Evolutionary conservation across 2,888 invertebrate genomes (phyloP), one percentile per base, ranked within the genome.

Genomic region (Calameuta filiformis): DNA sequence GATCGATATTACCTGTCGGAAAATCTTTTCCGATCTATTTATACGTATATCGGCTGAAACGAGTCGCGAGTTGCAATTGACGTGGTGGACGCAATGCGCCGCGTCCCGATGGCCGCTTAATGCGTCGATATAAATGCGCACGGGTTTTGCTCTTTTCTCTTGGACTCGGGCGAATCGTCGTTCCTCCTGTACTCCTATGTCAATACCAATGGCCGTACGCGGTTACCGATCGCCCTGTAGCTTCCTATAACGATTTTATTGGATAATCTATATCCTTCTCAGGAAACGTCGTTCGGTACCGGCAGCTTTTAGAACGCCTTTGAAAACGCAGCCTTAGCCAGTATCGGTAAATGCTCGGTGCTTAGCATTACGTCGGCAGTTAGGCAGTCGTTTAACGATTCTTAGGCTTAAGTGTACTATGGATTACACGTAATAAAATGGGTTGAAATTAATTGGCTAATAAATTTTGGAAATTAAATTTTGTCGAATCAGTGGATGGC

Each of bases 51-150:
- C 56, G 56, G 23, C 23, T 56, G 56, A 56, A 23, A 56, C 56
- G 56, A 56, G 56, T 56, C 23, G 56, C 56, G 56, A 56, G 23
- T 56, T 3, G 71, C 31, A 71, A 71, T 31, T 71, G 71, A 34
- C 71, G 71, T 71, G 9, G 56, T 0, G 1, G 34, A 11, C 31
- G 71, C 4, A 9, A 1, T 4, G 71, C 31, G 12, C 1, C n/a
- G 31, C 71, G 12, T 71, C 71, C 12, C 71, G 71, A 71, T 71
- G 34, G 77, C 69, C 81, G 79, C 83, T 81, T 86, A 86, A 86
- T 86, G 84, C 83, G 80, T 81, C 84, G 84, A 86, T 86, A 85
- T 86, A 86, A 86, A 86, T 86, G 86, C 86, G 86, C 85, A 81
- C 84, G 83, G 84, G 56, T 15, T 56, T 56, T 56, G 56, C 56